phyloP scores from a whole-genome alignment of 2,888 invertebrate genomes.

The Pherbina coryleti region DNA sequence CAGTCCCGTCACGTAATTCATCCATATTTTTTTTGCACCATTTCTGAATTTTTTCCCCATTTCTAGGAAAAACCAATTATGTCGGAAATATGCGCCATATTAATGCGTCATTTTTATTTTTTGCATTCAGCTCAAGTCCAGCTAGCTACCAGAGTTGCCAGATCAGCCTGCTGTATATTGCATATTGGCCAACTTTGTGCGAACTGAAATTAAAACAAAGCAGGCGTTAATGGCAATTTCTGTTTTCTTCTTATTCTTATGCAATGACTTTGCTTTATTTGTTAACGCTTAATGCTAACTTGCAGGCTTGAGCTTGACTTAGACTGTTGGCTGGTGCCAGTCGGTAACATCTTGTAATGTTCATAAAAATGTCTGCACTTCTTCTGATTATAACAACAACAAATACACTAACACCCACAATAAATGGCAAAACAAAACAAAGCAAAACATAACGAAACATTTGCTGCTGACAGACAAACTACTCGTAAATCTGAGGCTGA shows the following conservation, averaged over 20 bases:
- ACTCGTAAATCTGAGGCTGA: constrained; percentile 8
- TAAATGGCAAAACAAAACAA: background rate
- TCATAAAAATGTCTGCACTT: constrained; percentile 1
- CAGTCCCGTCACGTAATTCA: too few relatives aligned
- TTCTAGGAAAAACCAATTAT: background rate
- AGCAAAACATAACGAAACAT: background rate
- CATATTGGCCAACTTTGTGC: too few relatives aligned
- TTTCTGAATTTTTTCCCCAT: too few relatives aligned
- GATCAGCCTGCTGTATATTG: too few relatives aligned
- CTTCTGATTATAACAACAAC: background rate
- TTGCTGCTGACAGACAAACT: constrained; percentile 7
- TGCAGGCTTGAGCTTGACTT: too few relatives aligned
- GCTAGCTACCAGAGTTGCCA: too few relatives aligned
- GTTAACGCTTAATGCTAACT: too few relatives aligned
- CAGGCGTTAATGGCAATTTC: too few relatives aligned
- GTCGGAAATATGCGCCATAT: background rate
- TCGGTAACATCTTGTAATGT: constrained; percentile 3
- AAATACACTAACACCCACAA: background rate
- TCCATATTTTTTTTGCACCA: too few relatives aligned
- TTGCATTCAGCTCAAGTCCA: constrained; percentile 5
- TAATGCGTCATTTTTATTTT: background rate
- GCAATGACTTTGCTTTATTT: too few relatives aligned
- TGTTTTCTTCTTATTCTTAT: too few relatives aligned
- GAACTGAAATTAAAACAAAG: too few relatives aligned
- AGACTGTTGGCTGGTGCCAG: background rate